Conservation (phyloP, 2,888 invertebrate genomes). For the Cristatella mucedo region DNA sequence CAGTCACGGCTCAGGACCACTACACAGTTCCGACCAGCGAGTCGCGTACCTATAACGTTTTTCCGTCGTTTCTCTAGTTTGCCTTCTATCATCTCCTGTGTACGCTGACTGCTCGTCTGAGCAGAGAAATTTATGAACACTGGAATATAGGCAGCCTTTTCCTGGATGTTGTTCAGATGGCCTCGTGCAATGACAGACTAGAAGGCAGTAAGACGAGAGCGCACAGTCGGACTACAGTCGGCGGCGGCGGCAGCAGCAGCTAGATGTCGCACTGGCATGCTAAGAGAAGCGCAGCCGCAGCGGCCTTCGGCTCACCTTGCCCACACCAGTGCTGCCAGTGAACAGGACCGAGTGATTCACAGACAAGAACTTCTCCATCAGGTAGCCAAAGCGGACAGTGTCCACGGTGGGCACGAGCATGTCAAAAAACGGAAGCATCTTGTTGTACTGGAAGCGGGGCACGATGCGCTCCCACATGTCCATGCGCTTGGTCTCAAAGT, state of each 20-base stretch:
- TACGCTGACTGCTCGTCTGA: slow-evolving; percentile 67
- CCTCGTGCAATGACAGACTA: slow-evolving; percentile 62
- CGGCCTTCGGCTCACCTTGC: slow-evolving; percentile 49
- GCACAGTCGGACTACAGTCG: too few species aligned
- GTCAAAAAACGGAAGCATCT: slow-evolving; percentile 62
- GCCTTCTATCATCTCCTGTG: slow-evolving; percentile 65
- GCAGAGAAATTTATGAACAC: slow-evolving; percentile 74
- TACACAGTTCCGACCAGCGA: too few species aligned
- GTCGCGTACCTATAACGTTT: slow-evolving; percentile 45
- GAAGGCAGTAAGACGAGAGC: slow-evolving; percentile 5
- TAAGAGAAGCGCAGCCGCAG: too few species aligned
- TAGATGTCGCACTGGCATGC: too few species aligned
- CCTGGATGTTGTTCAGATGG: slow-evolving; percentile 51
- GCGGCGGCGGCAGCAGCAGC: too few species aligned
- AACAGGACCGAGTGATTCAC: slow-evolving; percentile 63
- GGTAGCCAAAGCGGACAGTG: slow-evolving; percentile 66
- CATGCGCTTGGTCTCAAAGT: slow-evolving; percentile 52
- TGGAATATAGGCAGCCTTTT: slow-evolving; percentile 50
- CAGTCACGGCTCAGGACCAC: too few species aligned
- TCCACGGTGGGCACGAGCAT: slow-evolving; percentile 78
- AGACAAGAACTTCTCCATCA: slow-evolving; percentile 57
- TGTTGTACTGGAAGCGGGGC: slow-evolving; percentile 55
- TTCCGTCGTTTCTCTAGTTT: slow-evolving; percentile 67
- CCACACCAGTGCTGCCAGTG: slow-evolving; percentile 79
- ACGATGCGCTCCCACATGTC: slow-evolving; percentile 65